These are phyloP conservation scores for Phodopus roborovskii DNA, from an alignment of 2,113 vertebrate species.

Conservation along the genomic window DNA sequence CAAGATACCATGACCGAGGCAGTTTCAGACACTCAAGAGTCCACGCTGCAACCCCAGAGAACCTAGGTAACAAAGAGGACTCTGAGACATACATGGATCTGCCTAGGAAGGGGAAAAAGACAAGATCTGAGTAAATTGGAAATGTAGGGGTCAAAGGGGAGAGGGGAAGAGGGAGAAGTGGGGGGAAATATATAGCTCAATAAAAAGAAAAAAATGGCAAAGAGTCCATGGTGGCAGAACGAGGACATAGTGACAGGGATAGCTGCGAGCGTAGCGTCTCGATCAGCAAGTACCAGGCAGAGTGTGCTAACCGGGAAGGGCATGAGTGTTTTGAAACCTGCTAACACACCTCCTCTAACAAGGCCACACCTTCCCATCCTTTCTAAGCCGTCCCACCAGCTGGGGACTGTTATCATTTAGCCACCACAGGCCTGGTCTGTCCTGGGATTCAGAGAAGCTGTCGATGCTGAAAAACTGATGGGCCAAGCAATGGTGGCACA, in stretches of 20 bases:
- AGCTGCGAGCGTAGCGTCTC: neutral
- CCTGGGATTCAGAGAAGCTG: neutral
- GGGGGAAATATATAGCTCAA: no score
- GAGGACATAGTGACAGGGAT: neutral
- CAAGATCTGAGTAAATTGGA: no score
- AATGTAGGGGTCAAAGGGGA: no score
- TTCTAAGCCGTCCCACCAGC: neutral
- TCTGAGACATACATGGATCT: no score
- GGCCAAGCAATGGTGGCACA: no score
- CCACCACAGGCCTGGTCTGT: neutral
- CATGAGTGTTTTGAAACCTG: neutral
- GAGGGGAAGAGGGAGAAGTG: no score
- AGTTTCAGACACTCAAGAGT: neutral
- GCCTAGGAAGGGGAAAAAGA: no score
- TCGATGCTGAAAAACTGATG: neutral
- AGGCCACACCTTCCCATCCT: neutral
- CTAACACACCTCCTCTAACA: neutral
- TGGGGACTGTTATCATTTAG: neutral
- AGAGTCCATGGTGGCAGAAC: neutral
- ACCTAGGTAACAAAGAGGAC: no score
- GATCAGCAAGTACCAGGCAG: neutral
- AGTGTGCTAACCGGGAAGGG: neutral
- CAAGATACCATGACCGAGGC: neutral
- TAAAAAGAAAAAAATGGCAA: neutral
- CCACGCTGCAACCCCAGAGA: no score